These are phyloP conservation scores for Lucifuga dentata DNA, from an alignment of 2,113 vertebrate genomes.

Conservation along the genomic window DNA sequence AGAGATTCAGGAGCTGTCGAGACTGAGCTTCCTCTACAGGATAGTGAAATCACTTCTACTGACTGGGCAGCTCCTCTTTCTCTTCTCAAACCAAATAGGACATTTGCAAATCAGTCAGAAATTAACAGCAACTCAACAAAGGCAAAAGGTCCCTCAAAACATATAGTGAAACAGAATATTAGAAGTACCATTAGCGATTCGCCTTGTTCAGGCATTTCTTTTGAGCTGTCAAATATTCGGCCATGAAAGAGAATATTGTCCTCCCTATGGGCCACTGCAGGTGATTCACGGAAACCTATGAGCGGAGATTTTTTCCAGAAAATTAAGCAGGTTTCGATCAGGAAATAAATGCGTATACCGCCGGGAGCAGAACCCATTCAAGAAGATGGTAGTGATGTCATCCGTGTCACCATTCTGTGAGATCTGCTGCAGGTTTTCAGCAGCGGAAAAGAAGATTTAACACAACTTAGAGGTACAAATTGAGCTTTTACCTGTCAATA, in stretches of 20 bases:
- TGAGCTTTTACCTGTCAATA: constrained; percentile 5
- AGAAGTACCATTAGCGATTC: not conserved
- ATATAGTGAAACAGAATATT: not conserved
- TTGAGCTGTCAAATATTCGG: not conserved
- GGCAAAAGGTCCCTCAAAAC: not conserved
- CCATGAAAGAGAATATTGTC: constrained; percentile 8
- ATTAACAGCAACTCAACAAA: too few relatives aligned
- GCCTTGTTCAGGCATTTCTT: not conserved
- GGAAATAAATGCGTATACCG: too few relatives aligned
- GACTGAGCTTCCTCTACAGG: not conserved
- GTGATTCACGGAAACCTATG: not conserved
- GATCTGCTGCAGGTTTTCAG: too few relatives aligned
- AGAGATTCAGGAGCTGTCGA: constrained; percentile 6
- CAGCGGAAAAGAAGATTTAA: too few relatives aligned
- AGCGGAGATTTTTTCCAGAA: too few relatives aligned
- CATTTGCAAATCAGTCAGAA: not conserved
- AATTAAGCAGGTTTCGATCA: too few relatives aligned
- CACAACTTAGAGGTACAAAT: too few relatives aligned
- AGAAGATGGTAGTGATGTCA: too few relatives aligned
- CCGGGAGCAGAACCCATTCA: too few relatives aligned
- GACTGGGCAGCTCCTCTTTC: not conserved
- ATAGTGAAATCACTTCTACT: not conserved
- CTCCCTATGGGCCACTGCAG: not conserved
- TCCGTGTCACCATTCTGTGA: too few relatives aligned
- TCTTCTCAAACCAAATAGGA: not conserved